These are phyloP conservation scores for Pseudomyrmex pallidus DNA, from an alignment of 1,140 invertebrate genomes.

Conservation along the genomic window DNA sequence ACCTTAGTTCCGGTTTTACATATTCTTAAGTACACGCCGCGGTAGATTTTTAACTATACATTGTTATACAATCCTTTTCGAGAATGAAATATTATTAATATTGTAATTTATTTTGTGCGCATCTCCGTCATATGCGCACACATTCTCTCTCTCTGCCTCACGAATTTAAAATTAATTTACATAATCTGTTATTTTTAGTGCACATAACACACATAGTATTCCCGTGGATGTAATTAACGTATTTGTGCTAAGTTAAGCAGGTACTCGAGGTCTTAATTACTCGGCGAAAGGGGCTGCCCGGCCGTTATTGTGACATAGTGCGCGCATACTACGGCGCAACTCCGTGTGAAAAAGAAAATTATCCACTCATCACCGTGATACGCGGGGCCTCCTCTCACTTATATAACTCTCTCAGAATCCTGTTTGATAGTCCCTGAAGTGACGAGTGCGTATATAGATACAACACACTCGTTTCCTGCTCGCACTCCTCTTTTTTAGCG, in stretches of 20 bases:
- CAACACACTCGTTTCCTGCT: conserved; percentile 24
- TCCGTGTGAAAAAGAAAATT: conserved; percentile 71
- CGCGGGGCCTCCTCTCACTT: conserved; percentile 39
- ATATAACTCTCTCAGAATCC: conserved; percentile 39
- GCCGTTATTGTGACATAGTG: conserved; percentile 66
- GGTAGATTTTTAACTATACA: neutral
- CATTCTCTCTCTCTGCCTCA: no score
- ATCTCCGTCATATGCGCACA: no score
- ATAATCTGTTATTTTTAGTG: conserved; percentile 10
- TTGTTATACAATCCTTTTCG: neutral
- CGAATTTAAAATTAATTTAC: conserved; percentile 16
- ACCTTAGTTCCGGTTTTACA: neutral
- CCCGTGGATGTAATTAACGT: conserved; percentile 53
- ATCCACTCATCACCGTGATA: conserved; percentile 63
- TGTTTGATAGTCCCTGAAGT: conserved; percentile 39
- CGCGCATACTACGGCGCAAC: conserved; percentile 52
- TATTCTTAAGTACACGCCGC: neutral
- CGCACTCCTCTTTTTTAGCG: conserved; percentile 17
- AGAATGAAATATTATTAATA: neutral
- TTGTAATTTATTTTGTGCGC: neutral
- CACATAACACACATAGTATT: neutral
- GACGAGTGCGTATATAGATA: conserved; percentile 1
- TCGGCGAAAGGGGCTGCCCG: conserved; percentile 15
- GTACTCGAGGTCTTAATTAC: conserved; percentile 65
- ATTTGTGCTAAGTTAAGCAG: conserved; percentile 45